A percentile compares a stretch with the other conserved stretches of the same genome.
These are phyloP conservation scores for Hyperoplus lanceolatus DNA, from an alignment of 2,797 vertebrate species.

Conservation along the genomic window DNA sequence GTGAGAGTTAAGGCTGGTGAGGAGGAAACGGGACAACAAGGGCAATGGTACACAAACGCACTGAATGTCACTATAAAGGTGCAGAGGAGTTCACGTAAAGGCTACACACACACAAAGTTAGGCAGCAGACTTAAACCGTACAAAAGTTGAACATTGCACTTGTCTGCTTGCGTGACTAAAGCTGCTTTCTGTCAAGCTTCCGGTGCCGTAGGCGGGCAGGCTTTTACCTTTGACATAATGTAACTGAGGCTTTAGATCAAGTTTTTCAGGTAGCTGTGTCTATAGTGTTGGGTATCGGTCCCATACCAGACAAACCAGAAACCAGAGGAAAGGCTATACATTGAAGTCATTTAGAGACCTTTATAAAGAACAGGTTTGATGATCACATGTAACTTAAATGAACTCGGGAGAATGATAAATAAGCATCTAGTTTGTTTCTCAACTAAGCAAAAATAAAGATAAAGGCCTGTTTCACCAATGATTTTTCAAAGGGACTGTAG, in stretches of 20 bases:
- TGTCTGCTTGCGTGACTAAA: slow-evolving; percentile 12
- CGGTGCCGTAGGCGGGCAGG: slow-evolving; percentile 12
- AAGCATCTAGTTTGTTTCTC: not conserved
- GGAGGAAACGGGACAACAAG: not conserved
- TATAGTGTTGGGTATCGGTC: too few species aligned
- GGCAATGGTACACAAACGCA: not conserved
- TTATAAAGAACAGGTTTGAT: too few species aligned
- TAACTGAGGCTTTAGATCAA: not conserved
- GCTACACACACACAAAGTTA: not conserved
- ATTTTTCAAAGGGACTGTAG: too few species aligned
- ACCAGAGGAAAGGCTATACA: too few species aligned
- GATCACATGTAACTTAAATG: too few species aligned
- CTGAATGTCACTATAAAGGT: slow-evolving; percentile 7
- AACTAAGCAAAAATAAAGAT: not conserved
- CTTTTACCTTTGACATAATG: slow-evolving; percentile 7
- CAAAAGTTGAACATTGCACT: slow-evolving; percentile 5
- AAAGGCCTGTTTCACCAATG: not conserved
- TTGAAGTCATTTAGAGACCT: too few species aligned
- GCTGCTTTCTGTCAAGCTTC: slow-evolving; percentile 31
- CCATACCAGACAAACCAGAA: too few species aligned
- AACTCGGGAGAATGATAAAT: not conserved
- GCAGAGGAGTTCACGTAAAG: slow-evolving; percentile 28
- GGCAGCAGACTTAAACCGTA: not conserved
- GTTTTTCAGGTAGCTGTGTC: too few species aligned
- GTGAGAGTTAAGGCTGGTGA: not conserved